Evolutionary conservation across 1,140 invertebrate species (phyloP), one percentile per base, ranked within the genome.

Genomic region (Paraescarpia echinospica): DNA sequence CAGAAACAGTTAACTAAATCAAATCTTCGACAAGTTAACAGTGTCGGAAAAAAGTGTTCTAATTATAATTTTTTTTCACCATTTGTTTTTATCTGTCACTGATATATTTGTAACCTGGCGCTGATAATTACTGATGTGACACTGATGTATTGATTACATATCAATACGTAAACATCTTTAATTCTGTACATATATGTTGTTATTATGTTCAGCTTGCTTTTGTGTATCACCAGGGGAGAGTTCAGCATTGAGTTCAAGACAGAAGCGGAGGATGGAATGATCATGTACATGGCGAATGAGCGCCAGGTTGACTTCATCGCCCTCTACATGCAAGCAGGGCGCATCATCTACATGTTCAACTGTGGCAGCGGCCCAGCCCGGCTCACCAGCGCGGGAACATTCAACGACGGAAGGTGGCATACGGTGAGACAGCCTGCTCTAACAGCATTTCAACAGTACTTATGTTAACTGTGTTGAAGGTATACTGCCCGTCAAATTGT

Each of bases 321-420:
- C 12, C 95, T 99, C 0, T 98, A 97, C 94, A 96, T 99, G 95
- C 97, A 97, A 90, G 97, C 98, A 89, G 98, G 98, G 89, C 94
- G 97, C 96, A 94, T 98, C 31, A 95, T 97, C 91, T 98, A 97
- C 94, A 96, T 96, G 2, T 98, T 97, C 94, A 97, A 97, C 94
- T 98, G 97, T 95, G 98, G 98, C 48, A 97, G 96, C 33, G 97
- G 97, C n/a, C 96, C 97, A 0, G 97, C 97, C 0, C 93, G 96
- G 0, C 95, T 99, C 0, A 95, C 95, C 1, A 94, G 94, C 34
- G 41, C 92, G 12, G 91, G 94, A 33, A 94, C 96, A 22, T 97
- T 98, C 93, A 98, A 98, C 94, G 98, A 99, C 95, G 97, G 97
- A 14, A 95, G 97, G 59, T 99, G 99, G 99, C 99, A 99, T 95